These are phyloP conservation scores for Peromyscus attwateri DNA, from an alignment of 2,797 vertebrate species.

Conservation along the genomic window DNA sequence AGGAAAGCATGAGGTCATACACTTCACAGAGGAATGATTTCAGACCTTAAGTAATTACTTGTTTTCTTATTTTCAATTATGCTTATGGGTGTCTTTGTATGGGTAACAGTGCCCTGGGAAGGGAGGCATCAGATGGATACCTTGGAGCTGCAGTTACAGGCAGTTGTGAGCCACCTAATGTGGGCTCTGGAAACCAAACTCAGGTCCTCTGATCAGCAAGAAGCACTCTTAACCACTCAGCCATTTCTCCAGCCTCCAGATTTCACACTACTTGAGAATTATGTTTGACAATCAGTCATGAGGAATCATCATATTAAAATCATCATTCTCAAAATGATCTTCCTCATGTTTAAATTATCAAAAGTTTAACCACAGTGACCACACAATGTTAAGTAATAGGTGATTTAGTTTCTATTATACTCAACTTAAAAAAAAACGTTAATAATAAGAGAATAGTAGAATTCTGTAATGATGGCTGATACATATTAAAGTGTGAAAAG, in stretches of 20 bases:
- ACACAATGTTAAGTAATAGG: neutral
- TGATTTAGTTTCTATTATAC: slow-evolving; percentile 71
- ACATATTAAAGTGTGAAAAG: slow-evolving; percentile 70
- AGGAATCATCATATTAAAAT: slow-evolving; percentile 45
- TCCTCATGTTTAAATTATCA: slow-evolving; percentile 56
- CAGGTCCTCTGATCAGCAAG: neutral
- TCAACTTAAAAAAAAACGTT: slow-evolving; percentile 10
- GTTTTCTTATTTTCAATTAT: neutral
- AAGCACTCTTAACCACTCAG: no score
- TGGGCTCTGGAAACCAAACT: neutral
- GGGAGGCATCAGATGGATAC: neutral
- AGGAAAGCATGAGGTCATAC: neutral
- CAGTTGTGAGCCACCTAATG: neutral
- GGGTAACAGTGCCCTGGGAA: neutral
- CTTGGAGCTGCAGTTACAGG: neutral
- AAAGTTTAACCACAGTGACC: slow-evolving; percentile 51
- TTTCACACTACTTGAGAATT: neutral
- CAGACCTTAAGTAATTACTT: neutral
- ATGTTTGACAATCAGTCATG: neutral
- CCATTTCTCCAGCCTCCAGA: neutral
- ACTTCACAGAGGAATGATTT: neutral
- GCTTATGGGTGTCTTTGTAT: neutral
- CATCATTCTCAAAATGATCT: slow-evolving; percentile 39
- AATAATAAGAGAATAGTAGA: slow-evolving; percentile 73
- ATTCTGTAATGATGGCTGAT: slow-evolving; percentile 59